phyloP scores from a whole-genome alignment of 1,140 invertebrate species.

The Brachionus asplanchnoidis region DNA sequence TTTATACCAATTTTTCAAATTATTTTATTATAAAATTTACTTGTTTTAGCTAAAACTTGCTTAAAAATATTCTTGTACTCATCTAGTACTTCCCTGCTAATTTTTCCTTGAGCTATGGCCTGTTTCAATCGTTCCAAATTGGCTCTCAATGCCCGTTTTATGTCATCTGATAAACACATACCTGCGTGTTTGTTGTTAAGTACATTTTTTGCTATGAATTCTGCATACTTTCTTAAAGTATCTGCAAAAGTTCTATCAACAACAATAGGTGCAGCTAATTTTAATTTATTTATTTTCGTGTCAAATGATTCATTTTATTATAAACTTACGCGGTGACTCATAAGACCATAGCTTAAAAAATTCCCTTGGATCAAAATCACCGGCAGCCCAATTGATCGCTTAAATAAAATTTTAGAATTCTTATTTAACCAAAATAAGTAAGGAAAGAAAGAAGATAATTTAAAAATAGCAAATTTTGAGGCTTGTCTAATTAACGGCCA shows the following conservation, averaged over 20 bases:
- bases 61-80: slow-evolving; percentile 40
- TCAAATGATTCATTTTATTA: neutral
- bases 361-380: slow-evolving; percentile 40
- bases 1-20: neutral
- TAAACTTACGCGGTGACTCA: slow-evolving; percentile 9
- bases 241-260: slow-evolving; percentile 28
- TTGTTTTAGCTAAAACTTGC: slow-evolving; percentile 29
- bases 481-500: too few relatives aligned
- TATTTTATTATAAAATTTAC: neutral
- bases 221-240: slow-evolving; percentile 2
- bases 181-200: slow-evolving; percentile 9
- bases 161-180: slow-evolving; percentile 10
- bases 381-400: slow-evolving; percentile 15
- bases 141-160: slow-evolving; percentile 35
- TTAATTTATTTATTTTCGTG: neutral
- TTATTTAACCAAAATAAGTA: neutral
- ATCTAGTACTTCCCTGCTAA: slow-evolving; percentile 15
- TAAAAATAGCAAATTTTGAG: too few relatives aligned
- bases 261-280: slow-evolving; percentile 8
- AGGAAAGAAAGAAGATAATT: neutral
- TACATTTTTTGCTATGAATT: slow-evolving; percentile 13
- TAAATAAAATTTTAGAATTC: neutral
- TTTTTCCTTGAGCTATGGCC: slow-evolving; percentile 30
- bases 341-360: slow-evolving; percentile 28
- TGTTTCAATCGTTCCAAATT: slow-evolving; percentile 36